Conservation (phyloP, 2,888 invertebrate genomes). For the Drosophila parthenogenetica region DNA sequence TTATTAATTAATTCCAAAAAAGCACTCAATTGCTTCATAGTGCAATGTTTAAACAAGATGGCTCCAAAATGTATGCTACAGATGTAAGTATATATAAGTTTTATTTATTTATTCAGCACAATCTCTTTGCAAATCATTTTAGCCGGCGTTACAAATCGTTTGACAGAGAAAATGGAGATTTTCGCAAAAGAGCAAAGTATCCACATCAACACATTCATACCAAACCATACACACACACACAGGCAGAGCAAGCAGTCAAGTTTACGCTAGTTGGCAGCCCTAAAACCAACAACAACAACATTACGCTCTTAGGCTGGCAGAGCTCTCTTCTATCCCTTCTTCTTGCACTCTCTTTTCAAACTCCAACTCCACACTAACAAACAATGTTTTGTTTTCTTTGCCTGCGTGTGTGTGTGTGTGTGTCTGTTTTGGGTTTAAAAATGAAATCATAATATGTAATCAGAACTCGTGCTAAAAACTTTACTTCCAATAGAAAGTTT, state of each 20-base stretch:
- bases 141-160: background rate
- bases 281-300: slow-evolving; percentile 22
- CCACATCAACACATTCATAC: slow-evolving; percentile 5
- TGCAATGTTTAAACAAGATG: too few relatives aligned
- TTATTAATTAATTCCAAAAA: too few relatives aligned
- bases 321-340: background rate
- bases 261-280: slow-evolving; percentile 45
- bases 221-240: background rate
- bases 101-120: too few relatives aligned
- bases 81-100: too few relatives aligned
- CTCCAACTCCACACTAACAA: background rate
- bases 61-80: slow-evolving; percentile 1
- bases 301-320: background rate
- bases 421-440: slow-evolving; percentile 22
- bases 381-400: slow-evolving; percentile 32
- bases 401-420: slow-evolving; percentile 5
- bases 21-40: too few relatives aligned
- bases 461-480: slow-evolving; percentile 24
- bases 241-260: slow-evolving; percentile 30
- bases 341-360: background rate
- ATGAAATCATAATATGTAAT: slow-evolving; percentile 57
- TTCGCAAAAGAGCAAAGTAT: slow-evolving; percentile 5
- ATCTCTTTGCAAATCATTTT: background rate
- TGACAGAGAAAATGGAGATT: slow-evolving; percentile 4
- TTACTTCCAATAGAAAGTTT: background rate